Evolutionary conservation across 2,888 invertebrate genomes (phyloP).

Genomic region (Peribatodes rhomboidaria): DNA sequence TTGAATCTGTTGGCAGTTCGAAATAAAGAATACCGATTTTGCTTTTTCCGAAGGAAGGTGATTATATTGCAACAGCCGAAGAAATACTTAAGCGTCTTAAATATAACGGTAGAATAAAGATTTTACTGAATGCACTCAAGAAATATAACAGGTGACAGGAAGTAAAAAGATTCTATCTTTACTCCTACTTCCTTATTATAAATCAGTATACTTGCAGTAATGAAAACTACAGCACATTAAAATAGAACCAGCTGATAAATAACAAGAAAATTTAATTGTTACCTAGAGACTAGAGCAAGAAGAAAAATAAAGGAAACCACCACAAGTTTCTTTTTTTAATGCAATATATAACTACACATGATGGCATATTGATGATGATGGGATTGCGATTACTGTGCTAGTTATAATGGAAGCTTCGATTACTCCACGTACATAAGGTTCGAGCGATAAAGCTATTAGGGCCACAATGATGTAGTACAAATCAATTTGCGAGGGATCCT

Average conservation of each 20-base stretch:
- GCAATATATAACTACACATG: conserved; percentile 6
- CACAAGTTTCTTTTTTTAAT: not conserved
- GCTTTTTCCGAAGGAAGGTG: conserved; percentile 13
- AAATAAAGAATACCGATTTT: conserved; percentile 9
- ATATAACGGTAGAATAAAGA: not conserved
- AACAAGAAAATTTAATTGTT: no score
- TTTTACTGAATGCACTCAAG: not conserved
- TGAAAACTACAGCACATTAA: not conserved
- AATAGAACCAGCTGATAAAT: not conserved
- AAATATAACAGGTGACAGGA: conserved; percentile 11
- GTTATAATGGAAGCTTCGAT: conserved; percentile 37
- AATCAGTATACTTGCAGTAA: not conserved
- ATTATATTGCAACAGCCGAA: not conserved
- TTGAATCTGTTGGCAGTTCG: conserved; percentile 3
- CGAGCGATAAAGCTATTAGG: conserved; percentile 54
- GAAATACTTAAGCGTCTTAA: not conserved
- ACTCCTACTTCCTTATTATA: no score
- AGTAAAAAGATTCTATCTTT: not conserved
- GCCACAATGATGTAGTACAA: conserved; percentile 59
- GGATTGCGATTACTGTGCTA: conserved; percentile 25
- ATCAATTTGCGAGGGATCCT: conserved; percentile 61
- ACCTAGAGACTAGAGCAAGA: not conserved
- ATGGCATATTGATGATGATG: conserved; percentile 38
- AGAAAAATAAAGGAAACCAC: not conserved
- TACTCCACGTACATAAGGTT: conserved; percentile 42